A percentile compares a stretch with the other conserved stretches of the same genome.
These are phyloP conservation scores for Malacoraja senta DNA, from an alignment of 2,797 vertebrate genomes.

Conservation along the genomic window DNA sequence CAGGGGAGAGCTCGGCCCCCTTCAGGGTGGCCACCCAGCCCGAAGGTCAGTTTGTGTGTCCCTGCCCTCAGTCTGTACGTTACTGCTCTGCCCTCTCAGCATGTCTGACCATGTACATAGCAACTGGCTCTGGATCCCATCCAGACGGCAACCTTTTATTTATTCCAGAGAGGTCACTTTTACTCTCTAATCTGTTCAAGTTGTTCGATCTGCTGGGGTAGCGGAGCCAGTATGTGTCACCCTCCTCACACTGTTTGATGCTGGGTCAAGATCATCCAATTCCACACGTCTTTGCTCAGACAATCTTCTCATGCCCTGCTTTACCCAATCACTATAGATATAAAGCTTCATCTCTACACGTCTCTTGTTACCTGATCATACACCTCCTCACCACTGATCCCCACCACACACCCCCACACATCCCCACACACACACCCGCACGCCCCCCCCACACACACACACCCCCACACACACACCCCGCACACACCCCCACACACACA, in stretches of 20 bases:
- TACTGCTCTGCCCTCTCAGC: not conserved
- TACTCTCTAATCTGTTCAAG: not conserved
- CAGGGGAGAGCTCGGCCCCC: conserved; percentile 76
- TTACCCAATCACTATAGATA: no score
- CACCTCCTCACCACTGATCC: no score
- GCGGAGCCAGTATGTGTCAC: not conserved
- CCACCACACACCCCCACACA: no score
- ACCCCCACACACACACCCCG: no score
- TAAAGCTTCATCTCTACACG: no score
- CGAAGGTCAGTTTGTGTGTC: conserved; percentile 69
- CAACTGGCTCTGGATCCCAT: not conserved
- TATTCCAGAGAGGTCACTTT: not conserved
- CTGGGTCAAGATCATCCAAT: not conserved
- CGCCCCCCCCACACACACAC: no score
- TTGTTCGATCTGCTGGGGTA: not conserved
- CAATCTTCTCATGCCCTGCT: no score
- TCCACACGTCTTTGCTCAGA: no score
- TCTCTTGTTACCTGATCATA: no score
- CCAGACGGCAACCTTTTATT: not conserved
- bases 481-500: no score
- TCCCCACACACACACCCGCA: no score
- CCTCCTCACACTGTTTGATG: not conserved
- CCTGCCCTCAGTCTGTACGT: not conserved
- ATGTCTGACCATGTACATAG: not conserved
- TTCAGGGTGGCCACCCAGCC: conserved; percentile 89